Evolutionary conservation across 2,888 invertebrate species (phyloP), one percentile per base, ranked within the genome.

Genomic region (Cephus pulcher): DNA sequence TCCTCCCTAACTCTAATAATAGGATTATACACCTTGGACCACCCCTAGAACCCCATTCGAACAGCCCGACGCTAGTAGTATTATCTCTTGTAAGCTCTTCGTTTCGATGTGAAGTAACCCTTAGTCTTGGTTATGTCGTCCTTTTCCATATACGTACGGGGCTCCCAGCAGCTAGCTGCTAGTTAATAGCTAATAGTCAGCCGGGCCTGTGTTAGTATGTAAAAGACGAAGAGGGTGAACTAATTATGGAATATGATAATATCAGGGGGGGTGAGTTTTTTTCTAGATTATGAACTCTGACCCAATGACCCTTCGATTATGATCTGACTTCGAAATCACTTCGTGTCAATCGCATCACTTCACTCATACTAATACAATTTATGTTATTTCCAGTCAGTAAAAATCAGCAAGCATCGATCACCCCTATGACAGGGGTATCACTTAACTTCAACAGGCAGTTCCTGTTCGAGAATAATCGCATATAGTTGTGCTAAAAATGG

Each of bases 1-100:
- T 74, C 74, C 74, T 74, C 74, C 74, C 74, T 74, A 37, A 37
- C 34, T 74, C 74, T 37, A 74, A 74, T 74, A 74, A 74, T 74
- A 37, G 34, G 74, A 74, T 74, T 74, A 74, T 37, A 74, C 35
- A 34, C 37, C 74, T 37, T 34, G 37, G 37, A 74, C 74, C 34
- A 74, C 74, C 34, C 74, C 74, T 56, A 23, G 56, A 56, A 56
- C 56, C 56, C 23, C 56, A 56, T 56, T 56, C 56, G 56, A 56
- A 56, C 56, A 56, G 23, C 56, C 56, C 56, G 9, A 56, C 56
- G 23, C 56, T 56, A 23, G 56, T 15, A 56, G 56, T 23, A 56
- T 56, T 56, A 56, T 56, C 56, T 23, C 56, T 23, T 15, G 56
- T 56, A 56, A 56, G 23, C 56, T 56, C 56, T 23, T 6, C 56